phyloP scores from a whole-genome alignment of 2,113 vertebrate species.

The Actinemys pallida region DNA sequence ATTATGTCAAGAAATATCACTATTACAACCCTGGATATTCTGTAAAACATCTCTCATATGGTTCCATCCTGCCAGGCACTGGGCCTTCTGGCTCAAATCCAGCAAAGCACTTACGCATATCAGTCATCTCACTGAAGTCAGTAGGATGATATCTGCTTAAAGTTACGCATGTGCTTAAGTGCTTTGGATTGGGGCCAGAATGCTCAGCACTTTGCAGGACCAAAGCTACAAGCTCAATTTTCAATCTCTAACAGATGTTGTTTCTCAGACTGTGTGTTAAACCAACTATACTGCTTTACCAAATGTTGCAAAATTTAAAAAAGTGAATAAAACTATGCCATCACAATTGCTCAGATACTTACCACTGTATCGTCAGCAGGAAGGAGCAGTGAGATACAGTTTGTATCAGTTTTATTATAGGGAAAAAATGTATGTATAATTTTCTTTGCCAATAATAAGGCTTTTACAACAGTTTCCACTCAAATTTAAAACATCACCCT shows the following conservation, averaged over 20 bases:
- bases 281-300: neutral
- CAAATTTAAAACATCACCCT: neutral
- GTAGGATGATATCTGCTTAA: neutral
- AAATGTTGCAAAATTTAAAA: neutral
- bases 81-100: neutral
- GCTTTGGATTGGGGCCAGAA: neutral
- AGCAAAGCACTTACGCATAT: neutral
- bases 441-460: neutral
- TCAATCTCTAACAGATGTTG: neutral
- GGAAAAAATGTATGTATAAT: neutral
- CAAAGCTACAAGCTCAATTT: neutral
- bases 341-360: neutral
- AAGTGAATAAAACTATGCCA: neutral
- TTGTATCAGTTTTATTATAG: fast-evolving
- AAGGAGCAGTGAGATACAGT: constrained; percentile 19
- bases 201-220: neutral
- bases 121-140: too few species aligned
- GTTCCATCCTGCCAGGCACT: neutral
- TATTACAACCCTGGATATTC: neutral
- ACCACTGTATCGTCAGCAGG: neutral
- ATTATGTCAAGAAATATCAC: neutral
- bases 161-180: neutral
- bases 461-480: neutral
- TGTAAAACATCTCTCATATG: neutral
- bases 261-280: neutral